These are phyloP conservation scores for Arctia plantaginis DNA, from an alignment of 2,888 invertebrate genomes.

Conservation along the genomic window DNA sequence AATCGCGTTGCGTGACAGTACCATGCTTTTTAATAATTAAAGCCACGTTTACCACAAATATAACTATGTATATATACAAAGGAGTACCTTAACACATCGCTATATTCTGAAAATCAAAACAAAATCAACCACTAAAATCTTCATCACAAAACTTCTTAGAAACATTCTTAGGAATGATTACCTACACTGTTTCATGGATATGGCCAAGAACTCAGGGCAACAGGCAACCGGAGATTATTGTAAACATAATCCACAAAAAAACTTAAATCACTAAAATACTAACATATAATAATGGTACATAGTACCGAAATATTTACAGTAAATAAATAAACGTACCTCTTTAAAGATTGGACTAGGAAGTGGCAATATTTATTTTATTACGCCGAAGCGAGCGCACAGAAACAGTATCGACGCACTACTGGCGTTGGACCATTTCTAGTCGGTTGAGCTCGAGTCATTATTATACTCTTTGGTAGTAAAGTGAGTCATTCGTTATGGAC, in stretches of 20 bases:
- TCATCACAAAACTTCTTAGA: not conserved
- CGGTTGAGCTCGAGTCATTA: conserved; percentile 45
- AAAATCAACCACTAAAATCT: not conserved
- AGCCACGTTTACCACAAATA: conserved; percentile 6
- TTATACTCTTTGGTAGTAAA: conserved; percentile 27
- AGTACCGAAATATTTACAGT: not conserved
- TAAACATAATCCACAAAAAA: not conserved
- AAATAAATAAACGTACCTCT: conserved; percentile 30
- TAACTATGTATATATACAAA: not conserved
- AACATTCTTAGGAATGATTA: conserved; percentile 1
- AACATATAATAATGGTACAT: not conserved
- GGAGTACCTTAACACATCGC: not conserved
- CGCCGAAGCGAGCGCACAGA: conserved; percentile 38
- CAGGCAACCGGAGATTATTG: not conserved
- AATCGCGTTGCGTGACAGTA: conserved; percentile 5
- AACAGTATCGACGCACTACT: conserved; percentile 42
- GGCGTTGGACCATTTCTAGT: conserved; percentile 26
- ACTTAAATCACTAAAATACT: not conserved
- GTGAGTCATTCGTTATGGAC: conserved; percentile 45
- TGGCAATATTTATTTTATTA: conserved; percentile 24
- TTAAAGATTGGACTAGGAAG: conserved; percentile 15
- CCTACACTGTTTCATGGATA: not conserved
- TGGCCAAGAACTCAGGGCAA: not conserved
- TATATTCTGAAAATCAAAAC: not conserved
- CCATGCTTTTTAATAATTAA: not conserved